Conservation (phyloP, 2,888 invertebrate genomes). For the Eustalomyia histrio region DNA sequence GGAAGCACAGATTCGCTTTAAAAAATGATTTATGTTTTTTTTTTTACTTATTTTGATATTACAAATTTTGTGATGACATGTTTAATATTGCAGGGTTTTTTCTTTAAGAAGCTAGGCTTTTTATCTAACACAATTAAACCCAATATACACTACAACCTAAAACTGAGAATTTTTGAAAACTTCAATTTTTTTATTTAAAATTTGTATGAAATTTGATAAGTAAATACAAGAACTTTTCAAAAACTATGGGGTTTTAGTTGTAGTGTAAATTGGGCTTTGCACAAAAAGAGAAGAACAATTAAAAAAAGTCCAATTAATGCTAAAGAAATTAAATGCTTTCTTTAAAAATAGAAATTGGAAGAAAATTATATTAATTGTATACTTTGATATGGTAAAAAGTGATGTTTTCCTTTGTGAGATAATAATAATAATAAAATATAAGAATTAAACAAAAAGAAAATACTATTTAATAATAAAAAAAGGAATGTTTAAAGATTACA, state of each 20-base stretch:
- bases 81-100: slow-evolving; percentile 52
- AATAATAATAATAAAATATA: slow-evolving; percentile 37
- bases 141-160: too few relatives aligned
- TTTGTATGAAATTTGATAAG: too few relatives aligned
- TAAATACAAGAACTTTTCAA: too few relatives aligned
- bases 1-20: slow-evolving; percentile 76
- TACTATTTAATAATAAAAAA: slow-evolving; percentile 48
- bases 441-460: slow-evolving; percentile 23
- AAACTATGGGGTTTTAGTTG: too few relatives aligned
- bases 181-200: too few relatives aligned
- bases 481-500: slow-evolving; percentile 61
- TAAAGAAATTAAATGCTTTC: slow-evolving; percentile 5
- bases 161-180: too few relatives aligned
- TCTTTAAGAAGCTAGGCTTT: slow-evolving; percentile 59
- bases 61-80: slow-evolving; percentile 61
- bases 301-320: neutral
- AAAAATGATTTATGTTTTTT: slow-evolving; percentile 45
- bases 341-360: slow-evolving; percentile 8
- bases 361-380: slow-evolving; percentile 14
- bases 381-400: slow-evolving; percentile 50
- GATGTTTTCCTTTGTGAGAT: slow-evolving; percentile 44
- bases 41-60: slow-evolving; percentile 50
- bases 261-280: too few relatives aligned
- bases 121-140: slow-evolving; percentile 35
- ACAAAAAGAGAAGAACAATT: slow-evolving; percentile 4